Percentiles rank a stretch among this genome's conserved stretches.
These are phyloP conservation scores for Lutjanus campechanus DNA, from an alignment of 2,797 vertebrate genomes.

Conservation along the genomic window DNA sequence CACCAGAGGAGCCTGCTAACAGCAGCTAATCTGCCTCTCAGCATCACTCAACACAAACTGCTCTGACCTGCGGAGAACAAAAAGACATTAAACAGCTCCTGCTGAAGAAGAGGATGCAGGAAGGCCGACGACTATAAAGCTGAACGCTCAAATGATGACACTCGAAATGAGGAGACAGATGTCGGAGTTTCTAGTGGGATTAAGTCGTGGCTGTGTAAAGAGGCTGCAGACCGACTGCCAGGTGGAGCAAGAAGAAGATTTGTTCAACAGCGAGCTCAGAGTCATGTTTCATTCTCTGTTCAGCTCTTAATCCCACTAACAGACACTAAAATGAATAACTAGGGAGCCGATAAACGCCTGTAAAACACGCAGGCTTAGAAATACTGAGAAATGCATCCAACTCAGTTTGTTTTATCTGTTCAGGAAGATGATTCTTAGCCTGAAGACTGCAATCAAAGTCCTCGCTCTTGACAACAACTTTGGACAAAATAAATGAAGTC, in stretches of 20 bases:
- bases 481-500: no score
- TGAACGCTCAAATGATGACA: not conserved
- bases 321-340: not conserved
- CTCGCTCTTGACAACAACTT: no score
- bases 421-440: not conserved
- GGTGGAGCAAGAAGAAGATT: not conserved
- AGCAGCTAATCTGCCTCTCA: conserved; percentile 42
- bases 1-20: conserved; percentile 26
- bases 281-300: not conserved
- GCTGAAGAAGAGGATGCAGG: not conserved
- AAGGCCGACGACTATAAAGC: not conserved
- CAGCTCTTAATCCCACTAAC: not conserved
- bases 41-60: conserved; percentile 45
- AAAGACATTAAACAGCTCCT: conserved; percentile 16
- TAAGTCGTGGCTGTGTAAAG: not conserved
- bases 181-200: not conserved
- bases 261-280: not conserved
- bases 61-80: conserved; percentile 14
- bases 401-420: not conserved
- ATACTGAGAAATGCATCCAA: not conserved
- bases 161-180: conserved; percentile 4
- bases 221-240: not conserved
- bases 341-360: not conserved
- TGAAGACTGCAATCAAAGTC: no score
- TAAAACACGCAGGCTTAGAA: not conserved